Conservation (phyloP, 1,140 invertebrate species). For the Drosophila melanogaster region DNA sequence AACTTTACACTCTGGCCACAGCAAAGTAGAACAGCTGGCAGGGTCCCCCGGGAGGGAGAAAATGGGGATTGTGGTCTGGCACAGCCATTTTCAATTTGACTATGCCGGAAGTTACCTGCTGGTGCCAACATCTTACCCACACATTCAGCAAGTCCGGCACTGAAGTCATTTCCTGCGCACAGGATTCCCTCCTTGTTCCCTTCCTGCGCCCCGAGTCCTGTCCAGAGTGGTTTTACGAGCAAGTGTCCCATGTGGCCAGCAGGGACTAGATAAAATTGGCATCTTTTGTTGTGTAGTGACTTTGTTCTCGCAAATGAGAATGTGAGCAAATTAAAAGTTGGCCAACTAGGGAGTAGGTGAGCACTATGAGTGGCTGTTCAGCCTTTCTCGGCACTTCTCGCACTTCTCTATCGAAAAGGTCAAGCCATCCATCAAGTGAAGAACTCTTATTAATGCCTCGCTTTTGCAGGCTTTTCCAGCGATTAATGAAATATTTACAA, state of each 20-base stretch:
- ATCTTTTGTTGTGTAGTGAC: slow-evolving; percentile 82
- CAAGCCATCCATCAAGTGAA: slow-evolving; percentile 56
- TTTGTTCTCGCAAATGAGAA: slow-evolving; percentile 79
- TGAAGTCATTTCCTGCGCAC: slow-evolving; percentile 79
- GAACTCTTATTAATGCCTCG: slow-evolving; percentile 61
- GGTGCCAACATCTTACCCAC: slow-evolving; percentile 62
- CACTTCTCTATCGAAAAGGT: not conserved
- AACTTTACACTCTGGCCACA: slow-evolving; percentile 81
- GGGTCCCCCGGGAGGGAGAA: slow-evolving; percentile 12
- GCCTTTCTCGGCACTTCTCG: not conserved
- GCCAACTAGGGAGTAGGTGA: slow-evolving; percentile 42
- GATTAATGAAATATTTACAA: slow-evolving; percentile 82
- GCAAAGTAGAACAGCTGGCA: slow-evolving; percentile 70
- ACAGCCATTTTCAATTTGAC: slow-evolving; percentile 80
- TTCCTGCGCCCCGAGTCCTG: slow-evolving; percentile 25
- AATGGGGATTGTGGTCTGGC: slow-evolving; percentile 24
- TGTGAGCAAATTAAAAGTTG: slow-evolving; percentile 76
- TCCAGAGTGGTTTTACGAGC: slow-evolving; percentile 69
- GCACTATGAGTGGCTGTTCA: not conserved
- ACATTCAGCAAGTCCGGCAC: slow-evolving; percentile 42
- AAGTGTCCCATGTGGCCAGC: slow-evolving; percentile 81
- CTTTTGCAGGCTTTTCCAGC: slow-evolving; percentile 14
- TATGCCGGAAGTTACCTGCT: slow-evolving; percentile 83
- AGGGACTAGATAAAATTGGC: slow-evolving; percentile 84
- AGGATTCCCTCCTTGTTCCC: slow-evolving; percentile 2